phyloP scores from a whole-genome alignment of 2,888 invertebrate species.

The Scaptomyza parva region DNA sequence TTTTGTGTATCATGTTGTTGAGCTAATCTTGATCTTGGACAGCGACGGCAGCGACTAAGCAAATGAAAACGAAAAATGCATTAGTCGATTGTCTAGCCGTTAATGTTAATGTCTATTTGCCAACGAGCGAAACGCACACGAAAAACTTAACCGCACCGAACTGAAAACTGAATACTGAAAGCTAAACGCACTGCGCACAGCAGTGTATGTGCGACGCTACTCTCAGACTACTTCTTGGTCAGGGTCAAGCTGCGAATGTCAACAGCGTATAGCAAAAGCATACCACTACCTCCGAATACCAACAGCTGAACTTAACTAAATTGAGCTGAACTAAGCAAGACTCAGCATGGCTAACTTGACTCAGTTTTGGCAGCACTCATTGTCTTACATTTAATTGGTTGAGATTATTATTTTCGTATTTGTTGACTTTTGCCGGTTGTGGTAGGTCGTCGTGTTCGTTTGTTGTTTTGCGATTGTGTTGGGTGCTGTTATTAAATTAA shows the following conservation, averaged over 20 bases:
- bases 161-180: no score
- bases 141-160: constrained; percentile 29
- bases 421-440: constrained; percentile 49
- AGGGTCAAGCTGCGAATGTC: constrained; percentile 76
- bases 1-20: constrained; percentile 66
- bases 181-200: constrained; percentile 22
- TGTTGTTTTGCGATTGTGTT: not conserved
- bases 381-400: constrained; percentile 69
- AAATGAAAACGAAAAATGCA: constrained; percentile 69
- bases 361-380: constrained; percentile 42
- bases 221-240: constrained; percentile 76
- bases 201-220: constrained; percentile 41
- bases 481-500: constrained; percentile 36
- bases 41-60: constrained; percentile 40
- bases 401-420: constrained; percentile 70
- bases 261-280: constrained; percentile 47
- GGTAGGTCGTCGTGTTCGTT: constrained; percentile 14
- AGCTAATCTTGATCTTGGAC: constrained; percentile 34
- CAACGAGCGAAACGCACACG: constrained; percentile 31
- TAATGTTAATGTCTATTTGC: constrained; percentile 56
- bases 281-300: no score
- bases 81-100: constrained; percentile 52
- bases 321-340: constrained; percentile 27
- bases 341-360: constrained; percentile 28
- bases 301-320: constrained; percentile 18